phyloP scores from a whole-genome alignment of 2,113 vertebrate genomes.

The Brevimyrus niger region DNA sequence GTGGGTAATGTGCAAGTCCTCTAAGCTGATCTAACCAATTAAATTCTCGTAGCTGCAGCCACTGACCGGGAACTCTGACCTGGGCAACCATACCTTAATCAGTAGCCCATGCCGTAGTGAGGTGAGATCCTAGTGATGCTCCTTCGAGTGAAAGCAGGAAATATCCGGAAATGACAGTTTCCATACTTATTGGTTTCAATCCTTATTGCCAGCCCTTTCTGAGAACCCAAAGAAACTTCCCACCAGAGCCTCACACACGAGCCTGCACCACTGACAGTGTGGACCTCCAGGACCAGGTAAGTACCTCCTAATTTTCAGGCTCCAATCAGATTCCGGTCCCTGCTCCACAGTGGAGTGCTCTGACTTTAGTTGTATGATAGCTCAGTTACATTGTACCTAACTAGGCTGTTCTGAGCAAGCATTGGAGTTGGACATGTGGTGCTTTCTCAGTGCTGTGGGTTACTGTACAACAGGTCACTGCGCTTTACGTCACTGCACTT shows the following conservation, averaged over 20 bases:
- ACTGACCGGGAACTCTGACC: slow-evolving; percentile 15
- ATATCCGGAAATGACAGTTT: not conserved
- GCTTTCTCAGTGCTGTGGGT: not conserved
- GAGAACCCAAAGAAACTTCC: slow-evolving; percentile 49
- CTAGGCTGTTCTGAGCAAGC: not conserved
- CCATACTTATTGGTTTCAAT: not conserved
- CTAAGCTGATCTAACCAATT: slow-evolving; percentile 19
- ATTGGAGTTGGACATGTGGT: not conserved
- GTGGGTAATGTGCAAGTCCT: not conserved
- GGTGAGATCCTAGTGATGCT: slow-evolving; percentile 38
- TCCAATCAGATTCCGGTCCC: not conserved
- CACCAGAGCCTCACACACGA: not conserved
- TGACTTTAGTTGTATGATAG: not conserved
- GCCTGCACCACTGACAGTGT: not conserved
- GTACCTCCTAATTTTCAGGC: slow-evolving; percentile 10
- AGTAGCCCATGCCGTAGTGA: slow-evolving; percentile 44
- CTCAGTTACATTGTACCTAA: not conserved
- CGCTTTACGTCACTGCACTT: not conserved
- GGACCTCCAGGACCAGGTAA: slow-evolving; percentile 35
- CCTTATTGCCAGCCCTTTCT: slow-evolving; percentile 52
- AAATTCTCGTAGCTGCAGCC: slow-evolving; percentile 49
- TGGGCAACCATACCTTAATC: slow-evolving; percentile 19
- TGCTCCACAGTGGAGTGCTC: not conserved
- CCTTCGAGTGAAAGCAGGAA: not conserved
- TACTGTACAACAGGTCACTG: not conserved